phyloP scores from a whole-genome alignment of 1,140 invertebrate genomes.

The Ericerus pela region DNA sequence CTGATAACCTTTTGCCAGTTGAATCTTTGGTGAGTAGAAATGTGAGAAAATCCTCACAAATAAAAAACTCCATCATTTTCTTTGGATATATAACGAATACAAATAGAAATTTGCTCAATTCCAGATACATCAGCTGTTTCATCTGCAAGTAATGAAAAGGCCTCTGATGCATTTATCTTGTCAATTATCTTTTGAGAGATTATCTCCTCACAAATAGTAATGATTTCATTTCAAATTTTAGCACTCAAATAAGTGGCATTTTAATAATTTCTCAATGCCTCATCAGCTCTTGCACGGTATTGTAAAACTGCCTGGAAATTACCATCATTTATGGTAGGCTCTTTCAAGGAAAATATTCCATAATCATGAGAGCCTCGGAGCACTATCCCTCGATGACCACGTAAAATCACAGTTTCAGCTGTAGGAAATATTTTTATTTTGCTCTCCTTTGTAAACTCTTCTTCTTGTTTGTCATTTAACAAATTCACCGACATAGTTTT shows the following conservation, averaged over 20 bases:
- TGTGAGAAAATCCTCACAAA: slow-evolving; percentile 21
- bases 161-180: slow-evolving; percentile 15
- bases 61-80: slow-evolving; percentile 1
- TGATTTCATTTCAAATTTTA: too few relatives aligned
- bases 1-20: slow-evolving; percentile 19
- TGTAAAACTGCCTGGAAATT: slow-evolving; percentile 22
- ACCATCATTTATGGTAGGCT: slow-evolving; percentile 19
- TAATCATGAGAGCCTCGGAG: slow-evolving; percentile 17
- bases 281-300: slow-evolving; percentile 18
- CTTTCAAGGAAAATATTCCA: slow-evolving; percentile 15
- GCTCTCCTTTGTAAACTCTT: neutral
- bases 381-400: slow-evolving; percentile 17
- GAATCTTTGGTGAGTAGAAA: slow-evolving; percentile 23
- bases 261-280: slow-evolving; percentile 14
- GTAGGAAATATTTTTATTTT: slow-evolving; percentile 10
- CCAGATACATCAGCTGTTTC: slow-evolving; percentile 17
- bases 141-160: slow-evolving; percentile 19
- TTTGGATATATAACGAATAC: slow-evolving; percentile 18
- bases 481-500: neutral
- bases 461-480: neutral
- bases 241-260: slow-evolving; percentile 17
- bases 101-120: slow-evolving; percentile 20
- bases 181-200: slow-evolving; percentile 17
- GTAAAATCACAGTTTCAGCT: slow-evolving; percentile 19
- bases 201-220: slow-evolving; percentile 18